Evolutionary conservation across 2,797 vertebrate species (phyloP).

Genomic region (Leptatherina wallacei): DNA sequence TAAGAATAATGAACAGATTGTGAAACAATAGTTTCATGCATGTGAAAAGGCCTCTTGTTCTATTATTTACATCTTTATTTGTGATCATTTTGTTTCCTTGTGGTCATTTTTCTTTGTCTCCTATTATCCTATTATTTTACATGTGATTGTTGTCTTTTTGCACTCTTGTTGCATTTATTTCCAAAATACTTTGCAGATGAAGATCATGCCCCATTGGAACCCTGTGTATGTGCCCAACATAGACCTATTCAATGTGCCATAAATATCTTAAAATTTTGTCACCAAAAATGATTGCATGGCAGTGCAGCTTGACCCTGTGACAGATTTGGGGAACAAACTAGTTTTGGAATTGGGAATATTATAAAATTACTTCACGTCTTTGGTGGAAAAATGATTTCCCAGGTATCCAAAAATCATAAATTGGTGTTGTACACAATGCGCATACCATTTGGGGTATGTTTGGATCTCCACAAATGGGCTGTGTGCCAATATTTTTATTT

Average conservation of each 20-base stretch:
- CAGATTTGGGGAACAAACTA: not conserved
- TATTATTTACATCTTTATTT: not conserved
- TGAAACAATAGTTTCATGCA: no score
- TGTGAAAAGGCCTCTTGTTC: no score
- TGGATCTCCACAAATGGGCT: not conserved
- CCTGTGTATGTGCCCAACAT: no score
- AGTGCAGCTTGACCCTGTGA: slow-evolving; percentile 1
- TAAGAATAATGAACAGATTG: no score
- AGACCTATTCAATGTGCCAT: no score
- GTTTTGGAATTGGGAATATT: slow-evolving; percentile 1
- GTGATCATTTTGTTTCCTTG: not conserved
- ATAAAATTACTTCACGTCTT: not conserved
- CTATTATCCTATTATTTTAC: not conserved
- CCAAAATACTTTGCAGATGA: not conserved
- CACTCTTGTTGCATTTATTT: not conserved
- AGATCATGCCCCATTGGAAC: no score
- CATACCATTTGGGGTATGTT: not conserved
- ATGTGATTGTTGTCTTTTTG: not conserved
- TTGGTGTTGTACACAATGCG: not conserved
- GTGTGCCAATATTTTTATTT: not conserved
- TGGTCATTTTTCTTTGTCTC: not conserved
- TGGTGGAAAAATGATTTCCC: slow-evolving; percentile 7
- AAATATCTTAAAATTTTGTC: no score
- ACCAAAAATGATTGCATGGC: no score
- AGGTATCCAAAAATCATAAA: not conserved